Percentiles rank a stretch among this genome's conserved stretches.
Conservation (phyloP, 2,888 invertebrate species). For the Latheticus oryzae region DNA sequence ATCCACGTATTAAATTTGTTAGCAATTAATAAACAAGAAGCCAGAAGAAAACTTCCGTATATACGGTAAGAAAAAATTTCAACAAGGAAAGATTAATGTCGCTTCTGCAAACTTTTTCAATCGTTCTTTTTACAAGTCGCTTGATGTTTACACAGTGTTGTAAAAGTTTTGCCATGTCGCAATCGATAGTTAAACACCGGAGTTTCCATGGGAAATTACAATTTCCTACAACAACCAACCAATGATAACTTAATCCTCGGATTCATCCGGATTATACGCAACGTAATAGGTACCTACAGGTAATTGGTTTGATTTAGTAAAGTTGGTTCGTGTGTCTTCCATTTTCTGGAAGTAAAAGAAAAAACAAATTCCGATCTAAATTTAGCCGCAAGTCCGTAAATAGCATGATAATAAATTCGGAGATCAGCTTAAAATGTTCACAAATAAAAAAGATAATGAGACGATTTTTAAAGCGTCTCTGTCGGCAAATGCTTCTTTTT, state of each 20-base stretch:
- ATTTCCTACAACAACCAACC: constrained; percentile 10
- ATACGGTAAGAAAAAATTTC: too few species aligned
- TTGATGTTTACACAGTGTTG: constrained; percentile 5
- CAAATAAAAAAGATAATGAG: too few species aligned
- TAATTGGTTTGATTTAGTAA: constrained; percentile 36
- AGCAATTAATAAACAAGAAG: too few species aligned
- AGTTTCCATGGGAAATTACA: constrained; percentile 22
- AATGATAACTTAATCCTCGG: constrained; percentile 23
- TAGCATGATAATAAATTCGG: too few species aligned
- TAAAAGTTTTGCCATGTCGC: constrained; percentile 4
- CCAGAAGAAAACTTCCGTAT: too few species aligned
- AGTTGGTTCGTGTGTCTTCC: not conserved
- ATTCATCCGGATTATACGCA: constrained; percentile 15
- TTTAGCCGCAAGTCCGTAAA: constrained; percentile 18
- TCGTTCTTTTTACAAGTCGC: constrained; percentile 10
- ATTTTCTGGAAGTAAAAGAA: constrained; percentile 5
- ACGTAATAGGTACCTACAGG: constrained; percentile 26
- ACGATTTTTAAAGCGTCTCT: too few species aligned
- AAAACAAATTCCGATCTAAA: constrained; percentile 23
- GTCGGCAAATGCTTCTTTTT: too few species aligned
- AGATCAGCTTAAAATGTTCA: too few species aligned
- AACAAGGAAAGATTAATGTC: constrained; percentile 18
- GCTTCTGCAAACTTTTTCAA: constrained; percentile 18
- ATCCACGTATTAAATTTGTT: too few species aligned
- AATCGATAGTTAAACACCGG: constrained; percentile 18